These are phyloP conservation scores for Argynnis bischoffii DNA, from an alignment of 2,888 invertebrate species.

Conservation along the genomic window DNA sequence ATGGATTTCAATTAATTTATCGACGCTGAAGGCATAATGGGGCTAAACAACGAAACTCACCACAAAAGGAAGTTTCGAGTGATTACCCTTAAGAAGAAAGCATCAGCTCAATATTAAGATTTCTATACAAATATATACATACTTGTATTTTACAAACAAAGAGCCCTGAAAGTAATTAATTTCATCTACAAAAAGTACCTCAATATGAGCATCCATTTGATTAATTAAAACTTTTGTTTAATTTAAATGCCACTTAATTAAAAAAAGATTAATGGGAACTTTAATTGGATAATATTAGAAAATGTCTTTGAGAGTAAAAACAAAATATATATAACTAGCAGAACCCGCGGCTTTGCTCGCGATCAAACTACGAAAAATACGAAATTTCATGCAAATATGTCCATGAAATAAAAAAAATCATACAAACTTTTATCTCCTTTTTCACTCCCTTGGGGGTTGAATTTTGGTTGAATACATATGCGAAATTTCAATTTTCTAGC, in stretches of 20 bases:
- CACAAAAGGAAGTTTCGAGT: constrained; percentile 34
- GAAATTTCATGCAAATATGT: too few relatives aligned
- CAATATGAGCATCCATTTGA: neutral
- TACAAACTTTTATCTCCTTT: too few relatives aligned
- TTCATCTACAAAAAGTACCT: neutral
- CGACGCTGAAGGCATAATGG: constrained; percentile 58
- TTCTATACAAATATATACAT: neutral
- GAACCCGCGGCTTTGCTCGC: too few relatives aligned
- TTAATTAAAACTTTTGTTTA: constrained; percentile 2
- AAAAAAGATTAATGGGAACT: neutral
- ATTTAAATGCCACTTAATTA: neutral
- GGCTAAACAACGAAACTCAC: constrained; percentile 45
- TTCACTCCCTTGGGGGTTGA: too few relatives aligned
- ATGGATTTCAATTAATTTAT: constrained; percentile 67
- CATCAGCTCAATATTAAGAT: constrained; percentile 12
- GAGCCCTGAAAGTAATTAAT: constrained; percentile 2
- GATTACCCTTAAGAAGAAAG: constrained; percentile 24
- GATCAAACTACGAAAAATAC: too few relatives aligned
- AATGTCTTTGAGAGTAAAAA: too few relatives aligned
- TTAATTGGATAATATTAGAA: too few relatives aligned
- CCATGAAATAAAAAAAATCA: too few relatives aligned
- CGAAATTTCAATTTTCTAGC: too few relatives aligned
- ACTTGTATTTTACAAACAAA: too few relatives aligned
- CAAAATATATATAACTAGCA: too few relatives aligned
- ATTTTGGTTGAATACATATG: too few relatives aligned